A percentile compares a stretch with the other conserved stretches of the same genome.
Conservation (phyloP, 1,140 invertebrate genomes). For the Saccostrea glomerata region DNA sequence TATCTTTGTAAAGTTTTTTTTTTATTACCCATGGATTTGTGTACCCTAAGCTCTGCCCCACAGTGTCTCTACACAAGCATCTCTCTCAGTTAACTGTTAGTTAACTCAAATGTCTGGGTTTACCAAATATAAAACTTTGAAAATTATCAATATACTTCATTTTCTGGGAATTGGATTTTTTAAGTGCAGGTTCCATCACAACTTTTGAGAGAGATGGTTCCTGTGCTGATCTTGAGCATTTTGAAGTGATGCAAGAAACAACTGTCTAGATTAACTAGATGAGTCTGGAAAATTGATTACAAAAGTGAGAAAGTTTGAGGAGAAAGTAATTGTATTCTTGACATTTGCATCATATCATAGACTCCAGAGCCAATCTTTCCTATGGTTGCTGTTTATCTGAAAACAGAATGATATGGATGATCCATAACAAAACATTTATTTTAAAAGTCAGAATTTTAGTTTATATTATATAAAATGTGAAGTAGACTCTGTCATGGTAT, state of each 20-base stretch:
- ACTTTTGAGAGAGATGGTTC: background rate
- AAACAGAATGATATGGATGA: conserved; percentile 4
- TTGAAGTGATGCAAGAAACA: background rate
- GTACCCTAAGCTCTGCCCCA: background rate
- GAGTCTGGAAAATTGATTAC: background rate
- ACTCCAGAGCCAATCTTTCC: background rate
- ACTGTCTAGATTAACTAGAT: background rate
- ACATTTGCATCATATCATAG: background rate
- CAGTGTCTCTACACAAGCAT: background rate
- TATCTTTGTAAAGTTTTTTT: background rate
- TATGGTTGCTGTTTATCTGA: conserved; percentile 1
- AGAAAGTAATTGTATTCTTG: conserved; percentile 8
- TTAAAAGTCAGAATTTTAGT: background rate
- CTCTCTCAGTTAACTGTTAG: background rate
- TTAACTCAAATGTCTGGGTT: background rate
- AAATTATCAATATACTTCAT: background rate
- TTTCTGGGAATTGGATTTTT: background rate
- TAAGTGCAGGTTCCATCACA: background rate
- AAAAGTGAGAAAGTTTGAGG: conserved; percentile 22
- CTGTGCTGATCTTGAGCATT: background rate
- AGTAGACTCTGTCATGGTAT: too few species aligned
- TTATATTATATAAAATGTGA: too few species aligned
- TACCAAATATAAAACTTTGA: conserved; percentile 4
- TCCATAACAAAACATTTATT: background rate
- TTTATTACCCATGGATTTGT: background rate